phyloP scores from a whole-genome alignment of 1,140 invertebrate genomes.

The Macrostomum lignano region DNA sequence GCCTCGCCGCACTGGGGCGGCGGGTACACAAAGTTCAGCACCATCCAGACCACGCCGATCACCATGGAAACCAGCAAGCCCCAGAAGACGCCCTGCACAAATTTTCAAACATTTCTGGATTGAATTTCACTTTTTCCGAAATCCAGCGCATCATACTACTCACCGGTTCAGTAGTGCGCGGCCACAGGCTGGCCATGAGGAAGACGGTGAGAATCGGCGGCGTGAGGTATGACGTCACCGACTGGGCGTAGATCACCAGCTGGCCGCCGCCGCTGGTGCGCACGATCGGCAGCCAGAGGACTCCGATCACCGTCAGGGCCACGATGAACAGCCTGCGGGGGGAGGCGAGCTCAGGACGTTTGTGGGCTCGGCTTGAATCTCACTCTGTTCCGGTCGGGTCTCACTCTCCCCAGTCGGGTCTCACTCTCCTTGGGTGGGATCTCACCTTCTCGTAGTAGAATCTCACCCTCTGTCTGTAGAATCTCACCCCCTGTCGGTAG shows the following conservation, averaged over 20 bases:
- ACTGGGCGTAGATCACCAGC: constrained; percentile 33
- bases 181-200: constrained; percentile 30
- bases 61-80: constrained; percentile 28
- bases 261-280: constrained; percentile 28
- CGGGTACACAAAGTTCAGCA: constrained; percentile 15
- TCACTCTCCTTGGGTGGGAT: no score
- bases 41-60: constrained; percentile 24
- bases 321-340: constrained; percentile 27
- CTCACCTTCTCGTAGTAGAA: no score
- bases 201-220: constrained; percentile 33
- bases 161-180: constrained; percentile 31
- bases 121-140: no score
- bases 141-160: no score
- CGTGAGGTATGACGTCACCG: constrained; percentile 31
- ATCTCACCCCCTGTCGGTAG: no score
- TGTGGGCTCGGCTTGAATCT: no score
- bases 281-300: constrained; percentile 34
- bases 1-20: constrained; percentile 12
- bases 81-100: constrained; percentile 31
- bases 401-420: no score
- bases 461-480: no score
- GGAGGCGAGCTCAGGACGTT: no score
- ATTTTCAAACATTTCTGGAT: no score
- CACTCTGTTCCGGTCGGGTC: no score
- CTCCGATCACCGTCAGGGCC: constrained; percentile 29